Evolutionary conservation across 1,140 invertebrate genomes (phyloP).

Genomic region (Coenobita brevimanus): DNA sequence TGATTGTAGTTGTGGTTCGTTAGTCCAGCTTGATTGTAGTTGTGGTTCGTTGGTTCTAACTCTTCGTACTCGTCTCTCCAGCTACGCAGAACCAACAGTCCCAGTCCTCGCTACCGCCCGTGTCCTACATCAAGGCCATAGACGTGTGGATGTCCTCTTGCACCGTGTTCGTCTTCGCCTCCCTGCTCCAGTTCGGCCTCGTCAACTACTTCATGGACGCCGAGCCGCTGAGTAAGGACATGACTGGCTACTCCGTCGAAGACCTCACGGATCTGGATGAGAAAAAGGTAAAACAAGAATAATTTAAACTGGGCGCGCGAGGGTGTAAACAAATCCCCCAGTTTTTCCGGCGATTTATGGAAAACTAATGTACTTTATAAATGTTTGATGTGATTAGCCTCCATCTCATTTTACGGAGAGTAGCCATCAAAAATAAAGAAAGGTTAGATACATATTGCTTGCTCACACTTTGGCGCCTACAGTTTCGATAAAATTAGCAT

Average conservation of each 20-base stretch:
- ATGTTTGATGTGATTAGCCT: too few species aligned
- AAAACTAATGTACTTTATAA: too few species aligned
- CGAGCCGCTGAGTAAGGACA: constrained; percentile 83
- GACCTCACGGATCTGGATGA: constrained; percentile 81
- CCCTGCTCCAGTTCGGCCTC: constrained; percentile 92
- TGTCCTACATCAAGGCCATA: constrained; percentile 93
- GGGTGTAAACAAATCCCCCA: neutral
- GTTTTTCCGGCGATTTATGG: neutral
- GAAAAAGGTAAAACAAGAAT: constrained; percentile 86
- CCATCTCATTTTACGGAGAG: too few species aligned
- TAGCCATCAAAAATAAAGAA: too few species aligned
- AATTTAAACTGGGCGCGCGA: too few species aligned
- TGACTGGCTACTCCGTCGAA: constrained; percentile 93
- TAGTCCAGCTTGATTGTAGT: too few species aligned
- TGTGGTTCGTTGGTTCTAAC: neutral
- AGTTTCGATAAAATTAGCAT: too few species aligned
- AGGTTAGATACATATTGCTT: too few species aligned
- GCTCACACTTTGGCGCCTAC: too few species aligned
- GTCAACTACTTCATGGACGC: constrained; percentile 92
- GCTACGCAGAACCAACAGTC: constrained; percentile 93
- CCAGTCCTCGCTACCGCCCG: constrained; percentile 90
- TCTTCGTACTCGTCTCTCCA: constrained; percentile 71
- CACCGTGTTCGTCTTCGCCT: constrained; percentile 93
- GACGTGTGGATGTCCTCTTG: constrained; percentile 96
- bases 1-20: too few species aligned